phyloP scores from a whole-genome alignment of 2,888 invertebrate species.

The Dolichopus griseipennis region DNA sequence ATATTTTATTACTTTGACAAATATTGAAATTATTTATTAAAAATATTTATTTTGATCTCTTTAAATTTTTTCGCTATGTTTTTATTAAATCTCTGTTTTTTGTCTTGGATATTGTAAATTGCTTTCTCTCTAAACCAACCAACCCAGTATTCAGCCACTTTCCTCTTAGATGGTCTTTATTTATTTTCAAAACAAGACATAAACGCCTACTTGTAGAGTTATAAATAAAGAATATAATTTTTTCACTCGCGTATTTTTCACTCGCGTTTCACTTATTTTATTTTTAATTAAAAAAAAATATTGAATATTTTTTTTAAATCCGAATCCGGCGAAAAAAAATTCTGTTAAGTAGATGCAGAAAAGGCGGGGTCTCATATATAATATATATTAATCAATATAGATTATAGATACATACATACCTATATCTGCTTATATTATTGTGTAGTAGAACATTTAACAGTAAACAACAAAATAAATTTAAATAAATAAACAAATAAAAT shows the following conservation, averaged over 20 bases:
- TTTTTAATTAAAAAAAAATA: not conserved
- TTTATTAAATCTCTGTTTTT: no score
- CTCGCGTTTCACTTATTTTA: not conserved
- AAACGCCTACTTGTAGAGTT: slow-evolving; percentile 23
- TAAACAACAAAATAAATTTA: not conserved
- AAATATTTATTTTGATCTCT: no score
- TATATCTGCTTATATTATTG: not conserved
- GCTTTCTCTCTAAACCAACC: no score
- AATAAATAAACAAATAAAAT: not conserved
- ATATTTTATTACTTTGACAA: no score
- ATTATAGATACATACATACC: no score
- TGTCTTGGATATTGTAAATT: no score
- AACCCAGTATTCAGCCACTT: no score
- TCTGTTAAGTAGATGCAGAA: slow-evolving; percentile 13
- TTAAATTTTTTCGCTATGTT: no score
- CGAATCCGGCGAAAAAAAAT: no score
- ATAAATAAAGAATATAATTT: slow-evolving; percentile 15
- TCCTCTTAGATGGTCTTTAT: slow-evolving; percentile 15
- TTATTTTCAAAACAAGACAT: slow-evolving; percentile 23
- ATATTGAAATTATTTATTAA: no score
- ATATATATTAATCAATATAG: not conserved
- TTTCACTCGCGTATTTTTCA: not conserved
- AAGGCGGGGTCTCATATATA: slow-evolving; percentile 20
- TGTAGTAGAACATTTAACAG: not conserved
- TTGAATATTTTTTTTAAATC: not conserved